Evolutionary conservation across 1,140 invertebrate species (phyloP).

Genomic region (Aphaenogaster floridana): DNA sequence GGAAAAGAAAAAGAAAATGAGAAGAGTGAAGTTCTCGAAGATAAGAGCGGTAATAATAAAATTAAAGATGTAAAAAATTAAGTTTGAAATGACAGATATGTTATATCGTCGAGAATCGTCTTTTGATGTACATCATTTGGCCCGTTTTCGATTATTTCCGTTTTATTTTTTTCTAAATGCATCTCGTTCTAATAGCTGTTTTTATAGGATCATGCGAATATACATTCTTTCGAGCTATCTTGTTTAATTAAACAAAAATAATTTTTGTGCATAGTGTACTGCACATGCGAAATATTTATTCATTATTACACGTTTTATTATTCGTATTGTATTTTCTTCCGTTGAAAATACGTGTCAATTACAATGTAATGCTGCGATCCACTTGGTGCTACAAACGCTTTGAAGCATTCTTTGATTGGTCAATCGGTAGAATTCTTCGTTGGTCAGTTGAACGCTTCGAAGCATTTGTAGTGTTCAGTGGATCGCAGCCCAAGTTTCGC

Average conservation of each 20-base stretch:
- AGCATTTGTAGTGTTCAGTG: no score
- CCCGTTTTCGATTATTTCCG: neutral
- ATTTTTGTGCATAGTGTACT: neutral
- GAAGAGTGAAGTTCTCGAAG: slow-evolving; percentile 74
- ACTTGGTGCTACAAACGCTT: no score
- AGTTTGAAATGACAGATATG: slow-evolving; percentile 76
- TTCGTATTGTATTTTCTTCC: neutral
- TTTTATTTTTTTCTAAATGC: neutral
- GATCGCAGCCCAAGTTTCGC: neutral
- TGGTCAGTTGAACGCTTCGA: no score
- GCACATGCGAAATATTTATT: slow-evolving; percentile 15
- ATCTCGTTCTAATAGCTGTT: neutral
- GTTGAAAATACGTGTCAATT: slow-evolving; percentile 12
- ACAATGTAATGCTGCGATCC: no score
- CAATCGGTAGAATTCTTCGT: no score
- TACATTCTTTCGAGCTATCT: neutral
- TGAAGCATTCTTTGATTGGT: no score
- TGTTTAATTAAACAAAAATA: neutral
- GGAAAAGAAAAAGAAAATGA: slow-evolving; percentile 81
- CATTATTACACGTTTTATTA: neutral
- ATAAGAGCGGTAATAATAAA: slow-evolving; percentile 71
- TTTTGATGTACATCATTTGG: neutral
- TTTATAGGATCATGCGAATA: neutral
- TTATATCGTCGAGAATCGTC: slow-evolving; percentile 30
- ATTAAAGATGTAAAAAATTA: slow-evolving; percentile 78